Conservation (phyloP, 2,113 vertebrate genomes). For the Esox niger region DNA sequence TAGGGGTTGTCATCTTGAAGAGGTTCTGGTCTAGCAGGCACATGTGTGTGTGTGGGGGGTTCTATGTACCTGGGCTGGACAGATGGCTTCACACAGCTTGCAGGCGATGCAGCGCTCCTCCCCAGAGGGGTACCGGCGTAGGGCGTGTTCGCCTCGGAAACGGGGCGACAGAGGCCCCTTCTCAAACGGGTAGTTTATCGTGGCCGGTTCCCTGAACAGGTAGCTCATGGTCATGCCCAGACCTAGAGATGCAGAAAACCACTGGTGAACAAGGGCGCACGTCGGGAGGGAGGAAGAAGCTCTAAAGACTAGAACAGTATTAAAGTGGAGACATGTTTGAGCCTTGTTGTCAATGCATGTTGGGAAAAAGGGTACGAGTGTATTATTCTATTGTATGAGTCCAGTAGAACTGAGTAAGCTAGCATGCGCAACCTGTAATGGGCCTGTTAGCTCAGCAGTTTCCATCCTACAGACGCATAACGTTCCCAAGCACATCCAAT, state of each 20-base stretch:
- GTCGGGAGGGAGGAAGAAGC: background rate
- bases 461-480: no score
- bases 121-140: slow-evolving; percentile 90
- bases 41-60: no score
- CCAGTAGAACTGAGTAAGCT: no score
- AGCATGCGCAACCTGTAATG: no score
- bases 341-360: no score
- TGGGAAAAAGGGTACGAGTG: background rate
- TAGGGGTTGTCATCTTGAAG: no score
- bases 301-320: no score
- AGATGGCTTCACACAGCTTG: slow-evolving; percentile 83
- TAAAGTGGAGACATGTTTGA: no score
- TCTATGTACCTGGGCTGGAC: slow-evolving; percentile 72
- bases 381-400: no score
- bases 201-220: slow-evolving; percentile 89
- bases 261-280: background rate
- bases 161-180: slow-evolving; percentile 90
- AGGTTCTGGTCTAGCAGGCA: no score
- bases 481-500: no score
- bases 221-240: slow-evolving; percentile 91
- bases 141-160: slow-evolving; percentile 88
- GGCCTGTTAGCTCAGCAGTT: no score
- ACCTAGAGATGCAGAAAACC: slow-evolving; percentile 61
- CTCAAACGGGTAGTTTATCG: slow-evolving; percentile 96
- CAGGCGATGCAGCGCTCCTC: slow-evolving; percentile 95